Evolutionary conservation across 2,888 invertebrate genomes (phyloP).

Genomic region (Cosmia pyralina): DNA sequence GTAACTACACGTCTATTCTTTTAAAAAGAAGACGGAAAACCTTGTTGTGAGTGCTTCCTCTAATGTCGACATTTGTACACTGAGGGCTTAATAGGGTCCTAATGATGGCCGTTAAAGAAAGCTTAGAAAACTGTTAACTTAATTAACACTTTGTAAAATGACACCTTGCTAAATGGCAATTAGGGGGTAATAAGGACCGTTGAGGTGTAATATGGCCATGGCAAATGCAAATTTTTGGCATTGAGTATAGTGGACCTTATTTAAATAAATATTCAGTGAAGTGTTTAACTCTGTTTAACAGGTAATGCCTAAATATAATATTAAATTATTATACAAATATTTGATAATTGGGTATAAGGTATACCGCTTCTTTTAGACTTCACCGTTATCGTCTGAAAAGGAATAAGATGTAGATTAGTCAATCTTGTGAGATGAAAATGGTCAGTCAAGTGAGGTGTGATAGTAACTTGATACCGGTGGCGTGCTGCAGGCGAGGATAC

Average conservation of each 20-base stretch:
- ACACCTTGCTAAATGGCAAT: conserved; percentile 12
- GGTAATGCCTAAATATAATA: too few species aligned
- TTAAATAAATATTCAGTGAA: neutral
- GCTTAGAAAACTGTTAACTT: conserved; percentile 13
- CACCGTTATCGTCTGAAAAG: neutral
- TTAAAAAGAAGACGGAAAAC: conserved; percentile 51
- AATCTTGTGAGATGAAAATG: neutral
- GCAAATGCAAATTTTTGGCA: neutral
- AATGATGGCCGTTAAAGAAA: conserved; percentile 1
- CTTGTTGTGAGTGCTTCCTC: conserved; percentile 28
- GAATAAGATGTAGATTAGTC: neutral
- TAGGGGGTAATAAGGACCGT: neutral
- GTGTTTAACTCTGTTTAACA: too few species aligned
- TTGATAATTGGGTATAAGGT: too few species aligned
- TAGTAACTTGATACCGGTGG: conserved; percentile 37
- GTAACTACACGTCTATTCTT: conserved; percentile 61
- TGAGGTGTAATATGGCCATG: neutral
- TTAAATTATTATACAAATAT: too few species aligned
- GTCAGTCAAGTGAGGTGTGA: conserved; percentile 56
- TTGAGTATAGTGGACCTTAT: neutral
- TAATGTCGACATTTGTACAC: conserved; percentile 29
- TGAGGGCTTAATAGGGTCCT: conserved; percentile 17
- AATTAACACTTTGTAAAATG: conserved; percentile 9
- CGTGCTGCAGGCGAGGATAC: conserved; percentile 35
- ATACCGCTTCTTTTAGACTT: neutral